These are phyloP conservation scores for Lycia hirtaria DNA, from an alignment of 2,888 invertebrate species.

Conservation along the genomic window DNA sequence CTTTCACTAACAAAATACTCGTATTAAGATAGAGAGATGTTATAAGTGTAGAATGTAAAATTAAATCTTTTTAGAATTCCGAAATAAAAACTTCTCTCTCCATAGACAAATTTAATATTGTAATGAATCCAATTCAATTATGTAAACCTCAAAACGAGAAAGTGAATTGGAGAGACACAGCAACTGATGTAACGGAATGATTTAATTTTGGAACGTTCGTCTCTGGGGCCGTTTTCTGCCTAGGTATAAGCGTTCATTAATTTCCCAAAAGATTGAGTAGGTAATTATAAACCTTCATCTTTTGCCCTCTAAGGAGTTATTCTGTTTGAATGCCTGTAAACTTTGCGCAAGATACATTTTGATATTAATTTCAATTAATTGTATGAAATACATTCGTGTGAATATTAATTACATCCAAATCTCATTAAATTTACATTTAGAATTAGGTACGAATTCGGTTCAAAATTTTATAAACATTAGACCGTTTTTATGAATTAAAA, in stretches of 20 bases:
- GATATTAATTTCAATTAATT: conserved; percentile 2
- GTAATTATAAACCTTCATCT: conserved; percentile 28
- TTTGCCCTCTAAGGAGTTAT: conserved; percentile 2
- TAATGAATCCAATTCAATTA: conserved; percentile 9
- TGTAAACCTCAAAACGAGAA: neutral
- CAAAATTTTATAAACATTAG: neutral
- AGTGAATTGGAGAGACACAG: conserved; percentile 10
- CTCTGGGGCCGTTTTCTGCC: conserved; percentile 22
- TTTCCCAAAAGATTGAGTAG: conserved; percentile 23
- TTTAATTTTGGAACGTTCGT: conserved; percentile 13
- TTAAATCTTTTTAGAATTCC: too few species aligned
- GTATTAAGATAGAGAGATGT: too few species aligned
- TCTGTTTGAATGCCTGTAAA: conserved; percentile 16
- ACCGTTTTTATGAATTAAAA: neutral
- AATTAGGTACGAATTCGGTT: too few species aligned
- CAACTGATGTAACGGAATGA: conserved; percentile 15
- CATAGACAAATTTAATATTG: neutral
- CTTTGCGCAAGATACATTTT: conserved; percentile 7
- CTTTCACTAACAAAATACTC: too few species aligned
- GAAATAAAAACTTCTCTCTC: too few species aligned
- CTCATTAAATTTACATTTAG: too few species aligned
- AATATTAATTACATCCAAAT: neutral
- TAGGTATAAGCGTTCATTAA: conserved; percentile 28
- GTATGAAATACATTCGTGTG: neutral
- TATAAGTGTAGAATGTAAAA: too few species aligned